Conservation (phyloP, 2,888 invertebrate genomes). For the Sinotaia quadrata region DNA sequence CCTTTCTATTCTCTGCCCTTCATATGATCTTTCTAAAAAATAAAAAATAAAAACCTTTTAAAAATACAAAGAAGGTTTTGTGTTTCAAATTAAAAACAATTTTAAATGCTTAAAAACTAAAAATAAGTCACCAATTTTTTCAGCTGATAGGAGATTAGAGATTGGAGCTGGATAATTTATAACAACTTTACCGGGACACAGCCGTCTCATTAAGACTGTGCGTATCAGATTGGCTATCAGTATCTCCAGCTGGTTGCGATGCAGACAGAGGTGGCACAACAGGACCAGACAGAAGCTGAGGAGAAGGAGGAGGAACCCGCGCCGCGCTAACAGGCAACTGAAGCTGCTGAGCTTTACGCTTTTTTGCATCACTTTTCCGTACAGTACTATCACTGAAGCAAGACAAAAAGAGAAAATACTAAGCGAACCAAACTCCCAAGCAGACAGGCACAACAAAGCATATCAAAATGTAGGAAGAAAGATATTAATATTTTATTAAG, state of each 20-base stretch:
- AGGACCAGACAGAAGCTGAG: constrained; percentile 30
- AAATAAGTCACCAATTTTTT: too few relatives aligned
- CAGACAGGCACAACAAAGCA: too few relatives aligned
- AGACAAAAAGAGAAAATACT: background rate
- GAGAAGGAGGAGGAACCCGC: constrained; percentile 37
- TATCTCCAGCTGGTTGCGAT: background rate
- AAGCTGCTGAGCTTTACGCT: constrained; percentile 52
- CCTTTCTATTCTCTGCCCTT: too few relatives aligned
- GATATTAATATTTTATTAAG: too few relatives aligned
- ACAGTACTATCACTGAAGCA: constrained; percentile 65
- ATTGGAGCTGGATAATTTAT: too few relatives aligned
- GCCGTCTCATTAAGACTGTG: constrained; percentile 24
- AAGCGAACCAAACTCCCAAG: background rate
- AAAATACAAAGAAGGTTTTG: too few relatives aligned
- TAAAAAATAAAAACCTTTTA: too few relatives aligned
- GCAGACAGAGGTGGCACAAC: background rate
- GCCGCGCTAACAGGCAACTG: constrained; percentile 39
- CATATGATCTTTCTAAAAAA: too few relatives aligned
- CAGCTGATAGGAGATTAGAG: too few relatives aligned
- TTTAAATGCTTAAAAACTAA: too few relatives aligned
- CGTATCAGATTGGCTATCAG: constrained; percentile 24
- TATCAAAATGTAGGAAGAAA: too few relatives aligned
- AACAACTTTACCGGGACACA: constrained; percentile 15
- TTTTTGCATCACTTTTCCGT: constrained; percentile 65
- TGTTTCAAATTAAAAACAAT: too few relatives aligned